Percentiles rank a stretch among this genome's conserved stretches.
phyloP scores from a whole-genome alignment of 2,888 invertebrate species.

The Drosophila subsilvestris region DNA sequence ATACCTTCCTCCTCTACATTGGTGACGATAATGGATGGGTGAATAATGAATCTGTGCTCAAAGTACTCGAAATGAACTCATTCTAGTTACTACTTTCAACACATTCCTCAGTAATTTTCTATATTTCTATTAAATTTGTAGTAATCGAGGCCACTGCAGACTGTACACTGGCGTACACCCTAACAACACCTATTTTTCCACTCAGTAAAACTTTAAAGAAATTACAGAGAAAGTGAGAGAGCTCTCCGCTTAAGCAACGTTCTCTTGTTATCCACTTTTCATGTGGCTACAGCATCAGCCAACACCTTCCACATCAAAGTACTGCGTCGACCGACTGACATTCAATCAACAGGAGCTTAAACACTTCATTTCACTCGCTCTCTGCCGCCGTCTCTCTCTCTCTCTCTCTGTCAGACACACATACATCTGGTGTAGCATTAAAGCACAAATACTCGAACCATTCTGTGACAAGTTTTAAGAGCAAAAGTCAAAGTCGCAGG shows the following conservation, averaged over 20 bases:
- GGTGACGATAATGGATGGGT: no score
- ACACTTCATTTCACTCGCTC: background rate
- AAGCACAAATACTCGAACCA: background rate
- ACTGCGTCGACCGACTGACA: background rate
- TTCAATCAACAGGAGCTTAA: slow-evolving; percentile 8
- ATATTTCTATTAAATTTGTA: no score
- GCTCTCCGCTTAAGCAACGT: background rate
- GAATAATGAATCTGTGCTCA: no score
- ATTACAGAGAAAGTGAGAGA: background rate
- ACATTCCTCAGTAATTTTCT: no score
- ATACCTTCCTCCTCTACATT: no score
- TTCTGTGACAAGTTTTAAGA: slow-evolving; percentile 22
- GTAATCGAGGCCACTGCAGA: no score
- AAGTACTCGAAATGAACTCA: no score
- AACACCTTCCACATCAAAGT: background rate
- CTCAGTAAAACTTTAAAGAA: background rate
- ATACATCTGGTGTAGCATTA: background rate
- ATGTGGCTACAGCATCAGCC: background rate
- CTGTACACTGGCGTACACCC: no score
- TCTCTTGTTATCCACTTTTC: background rate
- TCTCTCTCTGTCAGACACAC: background rate
- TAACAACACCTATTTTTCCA: no score
- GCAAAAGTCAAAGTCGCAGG: slow-evolving; percentile 30
- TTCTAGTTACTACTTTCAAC: no score
- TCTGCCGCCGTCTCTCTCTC: background rate